Conservation (phyloP, 2,888 invertebrate species). For the Amblyteles armatorius region DNA sequence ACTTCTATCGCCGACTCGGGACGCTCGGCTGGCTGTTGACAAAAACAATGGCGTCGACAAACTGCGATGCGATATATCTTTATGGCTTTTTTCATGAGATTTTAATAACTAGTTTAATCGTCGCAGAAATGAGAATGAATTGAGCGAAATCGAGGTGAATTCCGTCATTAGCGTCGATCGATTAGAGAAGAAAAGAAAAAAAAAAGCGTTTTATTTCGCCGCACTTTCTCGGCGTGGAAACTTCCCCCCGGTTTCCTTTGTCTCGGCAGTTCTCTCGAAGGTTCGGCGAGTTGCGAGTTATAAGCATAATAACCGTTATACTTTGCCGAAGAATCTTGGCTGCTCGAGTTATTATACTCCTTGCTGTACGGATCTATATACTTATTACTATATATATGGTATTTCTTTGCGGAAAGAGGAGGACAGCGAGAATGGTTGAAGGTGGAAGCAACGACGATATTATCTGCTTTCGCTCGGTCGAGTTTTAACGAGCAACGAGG, state of each 20-base stretch:
- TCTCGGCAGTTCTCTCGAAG: constrained; percentile 22
- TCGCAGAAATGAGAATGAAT: background rate
- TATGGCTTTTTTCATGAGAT: background rate
- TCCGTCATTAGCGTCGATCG: constrained; percentile 10
- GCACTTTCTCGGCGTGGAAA: constrained; percentile 58
- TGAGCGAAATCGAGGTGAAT: constrained; percentile 30
- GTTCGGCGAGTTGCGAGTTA: constrained; percentile 22
- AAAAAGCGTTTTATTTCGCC: background rate
- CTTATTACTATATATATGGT: background rate
- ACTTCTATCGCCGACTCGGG: background rate
- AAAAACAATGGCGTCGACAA: background rate
- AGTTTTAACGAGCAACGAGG: constrained; percentile 59
- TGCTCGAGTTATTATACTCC: constrained; percentile 8
- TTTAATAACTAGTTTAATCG: background rate
- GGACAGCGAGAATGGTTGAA: constrained; percentile 14
- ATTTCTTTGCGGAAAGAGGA: constrained; percentile 13
- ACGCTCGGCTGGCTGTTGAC: background rate
- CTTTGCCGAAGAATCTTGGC: constrained; percentile 30
- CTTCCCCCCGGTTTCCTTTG: constrained; percentile 38
- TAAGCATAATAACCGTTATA: constrained; percentile 54
- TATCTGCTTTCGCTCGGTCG: constrained; percentile 62
- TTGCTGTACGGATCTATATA: background rate
- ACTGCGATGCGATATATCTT: background rate
- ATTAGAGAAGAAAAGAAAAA: constrained; percentile 3
- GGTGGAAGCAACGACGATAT: constrained; percentile 43